A percentile compares a stretch with the other conserved stretches of the same genome.
Evolutionary conservation across 2,888 invertebrate species (phyloP).

Genomic region (Trachelus troglodyta): DNA sequence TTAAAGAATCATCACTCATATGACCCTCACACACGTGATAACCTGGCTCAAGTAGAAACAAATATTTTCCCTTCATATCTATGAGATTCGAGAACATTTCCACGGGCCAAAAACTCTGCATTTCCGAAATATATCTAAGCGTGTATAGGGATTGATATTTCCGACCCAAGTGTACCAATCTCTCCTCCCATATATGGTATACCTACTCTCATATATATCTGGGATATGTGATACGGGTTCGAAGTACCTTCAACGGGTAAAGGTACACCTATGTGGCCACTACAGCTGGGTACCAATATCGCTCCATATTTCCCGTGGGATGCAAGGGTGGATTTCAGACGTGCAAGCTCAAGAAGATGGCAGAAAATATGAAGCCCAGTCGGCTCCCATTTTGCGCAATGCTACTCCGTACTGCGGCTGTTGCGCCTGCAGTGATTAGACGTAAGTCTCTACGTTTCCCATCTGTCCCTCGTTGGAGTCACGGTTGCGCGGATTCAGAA

Average conservation of each 20-base stretch:
- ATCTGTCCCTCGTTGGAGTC: not conserved
- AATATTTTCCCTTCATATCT: not conserved
- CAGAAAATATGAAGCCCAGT: not conserved
- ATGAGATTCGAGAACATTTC: not conserved
- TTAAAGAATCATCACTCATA: not conserved
- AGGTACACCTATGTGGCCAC: constrained; percentile 15
- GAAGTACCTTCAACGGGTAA: constrained; percentile 12
- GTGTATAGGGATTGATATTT: not conserved
- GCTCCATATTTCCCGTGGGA: constrained; percentile 37
- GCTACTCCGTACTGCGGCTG: not conserved
- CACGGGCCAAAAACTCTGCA: not conserved
- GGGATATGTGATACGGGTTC: not conserved
- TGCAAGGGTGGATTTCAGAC: constrained; percentile 2
- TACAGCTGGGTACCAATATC: constrained; percentile 23
- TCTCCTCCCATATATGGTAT: not conserved
- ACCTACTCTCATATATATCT: not conserved
- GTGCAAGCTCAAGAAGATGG: not conserved
- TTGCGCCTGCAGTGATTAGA: not conserved
- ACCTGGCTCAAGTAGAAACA: not conserved
- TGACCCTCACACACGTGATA: not conserved
- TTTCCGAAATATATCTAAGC: not conserved
- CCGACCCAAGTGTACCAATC: not conserved
- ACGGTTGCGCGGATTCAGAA: not conserved
- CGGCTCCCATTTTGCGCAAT: not conserved
- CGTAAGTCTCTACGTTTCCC: not conserved